Evolutionary conservation across 2,888 invertebrate species (phyloP), one percentile per base, ranked within the genome.

Genomic region (Rutpela maculata): DNA sequence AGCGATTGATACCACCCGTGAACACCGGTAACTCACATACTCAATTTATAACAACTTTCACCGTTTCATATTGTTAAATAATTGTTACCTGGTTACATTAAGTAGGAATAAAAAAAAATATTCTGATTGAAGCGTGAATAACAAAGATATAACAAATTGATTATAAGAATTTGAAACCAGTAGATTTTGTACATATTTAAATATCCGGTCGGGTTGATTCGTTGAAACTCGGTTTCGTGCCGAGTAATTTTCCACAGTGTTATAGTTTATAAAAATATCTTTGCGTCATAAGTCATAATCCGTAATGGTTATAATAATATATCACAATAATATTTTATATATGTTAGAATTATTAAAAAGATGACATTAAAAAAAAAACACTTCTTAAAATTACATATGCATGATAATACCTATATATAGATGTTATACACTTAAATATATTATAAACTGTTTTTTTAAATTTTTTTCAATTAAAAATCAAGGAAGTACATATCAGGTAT

Each of bases 191-290:
- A 26, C 22, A 1, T 3, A 60, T 60, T 60, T 60, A 31, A 60
- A 60, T 26, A 60, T 31, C 60, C 31, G 22, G 12, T 60, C 60
- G 60, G 22, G 5, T 12, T 15, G 0, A 26, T n/a, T 60, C 60
- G 60, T 22, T 5, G 5, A 6, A 15, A 6, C 22, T 15, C 60
- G 60, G 3, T n/a, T 60, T 12, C 6, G 15, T 11, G 1, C 19
- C 60, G 60, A 60, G 60, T 60, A 60, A 22, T 60, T 60, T 60
- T 60, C 60, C 60, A 60, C 12, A 12, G 59, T 22, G 12, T 59
- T 22, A 59, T 0, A 12, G 50, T 50, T 50, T 50, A 50, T 50
- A 50, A 50, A 50, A n/a, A 50, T 50, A 50, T 6, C 6, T 35
- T 35, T 50, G 50, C n/a, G n/a, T 50, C 50, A 50, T 43, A 43